Evolutionary conservation across 2,888 invertebrate species (phyloP).

Genomic region (Endotricha flammealis): DNA sequence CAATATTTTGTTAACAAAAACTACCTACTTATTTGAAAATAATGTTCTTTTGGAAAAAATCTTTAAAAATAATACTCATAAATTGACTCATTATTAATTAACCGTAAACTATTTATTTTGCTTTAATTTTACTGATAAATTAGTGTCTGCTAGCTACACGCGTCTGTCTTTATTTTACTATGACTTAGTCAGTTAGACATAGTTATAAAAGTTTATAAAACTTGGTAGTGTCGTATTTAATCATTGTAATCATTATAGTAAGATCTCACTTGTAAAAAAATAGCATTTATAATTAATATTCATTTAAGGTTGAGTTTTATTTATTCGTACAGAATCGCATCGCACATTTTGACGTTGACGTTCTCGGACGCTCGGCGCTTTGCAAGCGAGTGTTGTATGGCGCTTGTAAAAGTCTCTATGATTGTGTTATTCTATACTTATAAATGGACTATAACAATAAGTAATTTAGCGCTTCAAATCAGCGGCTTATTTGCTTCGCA

Average conservation of each 20-base stretch:
- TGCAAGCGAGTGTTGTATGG: no score
- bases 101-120: conserved; percentile 6
- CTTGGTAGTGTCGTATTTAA: conserved; percentile 46
- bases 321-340: background rate
- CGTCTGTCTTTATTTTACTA: conserved; percentile 38
- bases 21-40: no score
- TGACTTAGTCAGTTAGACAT: conserved; percentile 53
- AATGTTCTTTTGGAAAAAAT: conserved; percentile 6
- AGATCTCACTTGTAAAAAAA: conserved; percentile 71
- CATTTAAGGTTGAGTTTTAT: conserved; percentile 7
- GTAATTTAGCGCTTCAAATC: conserved; percentile 14
- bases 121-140: background rate
- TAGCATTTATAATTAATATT: conserved; percentile 25
- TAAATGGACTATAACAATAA: no score
- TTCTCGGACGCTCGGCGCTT: no score
- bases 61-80: conserved; percentile 2
- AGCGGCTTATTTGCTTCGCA: conserved; percentile 12
- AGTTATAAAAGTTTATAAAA: conserved; percentile 54
- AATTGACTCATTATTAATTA: conserved; percentile 7
- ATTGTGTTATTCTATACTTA: no score
- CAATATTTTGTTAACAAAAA: no score
- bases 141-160: conserved; percentile 63
- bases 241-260: conserved; percentile 38
- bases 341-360: no score
- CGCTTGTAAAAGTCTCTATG: no score